Percentiles rank a stretch among this genome's conserved stretches.
These are phyloP conservation scores for Chorisops tibialis DNA, from an alignment of 2,888 invertebrate species.

Conservation along the genomic window DNA sequence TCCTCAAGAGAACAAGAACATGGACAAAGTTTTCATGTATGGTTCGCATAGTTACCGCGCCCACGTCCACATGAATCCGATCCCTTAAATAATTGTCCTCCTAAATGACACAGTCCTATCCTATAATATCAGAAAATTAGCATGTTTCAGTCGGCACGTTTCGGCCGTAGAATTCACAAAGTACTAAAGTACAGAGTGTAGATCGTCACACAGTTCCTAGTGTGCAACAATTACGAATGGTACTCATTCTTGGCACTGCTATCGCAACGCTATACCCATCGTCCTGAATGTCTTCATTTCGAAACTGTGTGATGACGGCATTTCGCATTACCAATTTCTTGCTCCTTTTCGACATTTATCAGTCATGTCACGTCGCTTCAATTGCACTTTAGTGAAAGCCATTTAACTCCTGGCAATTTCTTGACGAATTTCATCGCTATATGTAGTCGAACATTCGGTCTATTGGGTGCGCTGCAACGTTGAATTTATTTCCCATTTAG, in stretches of 20 bases:
- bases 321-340: constrained; percentile 18
- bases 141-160: constrained; percentile 22
- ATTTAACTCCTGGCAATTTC: constrained; percentile 13
- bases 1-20: no score
- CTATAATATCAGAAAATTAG: constrained; percentile 10
- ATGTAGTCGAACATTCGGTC: not conserved
- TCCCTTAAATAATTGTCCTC: constrained; percentile 9
- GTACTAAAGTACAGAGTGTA: not conserved
- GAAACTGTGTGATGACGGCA: not conserved
- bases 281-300: constrained; percentile 13
- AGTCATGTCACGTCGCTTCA: constrained; percentile 14
- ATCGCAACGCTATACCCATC: no score
- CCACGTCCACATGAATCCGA: not conserved
- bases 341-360: not conserved
- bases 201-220: not conserved
- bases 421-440: not conserved
- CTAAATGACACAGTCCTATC: constrained; percentile 1
- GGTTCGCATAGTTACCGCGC: not conserved
- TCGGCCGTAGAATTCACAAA: constrained; percentile 16
- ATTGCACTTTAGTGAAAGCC: constrained; percentile 12
- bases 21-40: no score
- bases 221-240: constrained; percentile 15
- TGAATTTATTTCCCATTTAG: no score
- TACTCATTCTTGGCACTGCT: no score
- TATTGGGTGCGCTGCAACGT: no score